phyloP scores from a whole-genome alignment of 2,797 vertebrate genomes.

The Austrolebias charrua region DNA sequence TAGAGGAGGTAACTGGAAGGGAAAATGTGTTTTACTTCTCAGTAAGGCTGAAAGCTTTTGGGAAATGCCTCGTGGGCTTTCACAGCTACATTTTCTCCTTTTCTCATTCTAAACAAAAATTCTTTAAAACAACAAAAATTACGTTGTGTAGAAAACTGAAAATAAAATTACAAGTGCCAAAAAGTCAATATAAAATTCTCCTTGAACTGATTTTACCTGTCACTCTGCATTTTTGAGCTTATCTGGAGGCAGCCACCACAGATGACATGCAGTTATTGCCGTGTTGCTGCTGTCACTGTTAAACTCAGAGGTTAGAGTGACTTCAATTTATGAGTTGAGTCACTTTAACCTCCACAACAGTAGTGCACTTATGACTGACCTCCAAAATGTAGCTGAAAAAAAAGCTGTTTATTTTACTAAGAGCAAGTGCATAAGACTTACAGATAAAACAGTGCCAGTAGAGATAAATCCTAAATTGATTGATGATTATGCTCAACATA shows the following conservation, averaged over 20 bases:
- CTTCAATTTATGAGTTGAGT: conserved; percentile 14
- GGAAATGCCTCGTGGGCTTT: conserved; percentile 14
- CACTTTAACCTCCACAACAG: conserved; percentile 32
- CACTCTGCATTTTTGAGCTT: conserved; percentile 33
- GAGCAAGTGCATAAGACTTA: conserved; percentile 27
- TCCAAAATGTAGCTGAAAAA: conserved; percentile 9
- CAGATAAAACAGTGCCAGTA: conserved; percentile 48
- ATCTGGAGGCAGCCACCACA: conserved; percentile 18
- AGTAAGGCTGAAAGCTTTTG: conserved; percentile 26
- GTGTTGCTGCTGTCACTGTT: conserved; percentile 43
- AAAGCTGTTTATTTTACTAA: conserved; percentile 1
- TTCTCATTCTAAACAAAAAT: not conserved
- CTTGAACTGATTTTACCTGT: conserved; percentile 42
- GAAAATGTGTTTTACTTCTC: conserved; percentile 35
- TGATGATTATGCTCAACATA: conserved; percentile 40
- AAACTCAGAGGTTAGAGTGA: conserved; percentile 30
- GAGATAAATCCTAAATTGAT: conserved; percentile 53
- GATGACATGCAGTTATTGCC: conserved; percentile 42
- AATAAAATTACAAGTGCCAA: not conserved
- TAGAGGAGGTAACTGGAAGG: conserved; percentile 48
- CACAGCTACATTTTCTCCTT: conserved; percentile 3
- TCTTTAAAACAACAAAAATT: not conserved
- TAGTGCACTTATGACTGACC: conserved; percentile 31
- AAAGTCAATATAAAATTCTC: not conserved
- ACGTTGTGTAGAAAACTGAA: not conserved